Base-by-base conservation (phyloP, 2,113 vertebrate species). In the Columba livia region DNA sequence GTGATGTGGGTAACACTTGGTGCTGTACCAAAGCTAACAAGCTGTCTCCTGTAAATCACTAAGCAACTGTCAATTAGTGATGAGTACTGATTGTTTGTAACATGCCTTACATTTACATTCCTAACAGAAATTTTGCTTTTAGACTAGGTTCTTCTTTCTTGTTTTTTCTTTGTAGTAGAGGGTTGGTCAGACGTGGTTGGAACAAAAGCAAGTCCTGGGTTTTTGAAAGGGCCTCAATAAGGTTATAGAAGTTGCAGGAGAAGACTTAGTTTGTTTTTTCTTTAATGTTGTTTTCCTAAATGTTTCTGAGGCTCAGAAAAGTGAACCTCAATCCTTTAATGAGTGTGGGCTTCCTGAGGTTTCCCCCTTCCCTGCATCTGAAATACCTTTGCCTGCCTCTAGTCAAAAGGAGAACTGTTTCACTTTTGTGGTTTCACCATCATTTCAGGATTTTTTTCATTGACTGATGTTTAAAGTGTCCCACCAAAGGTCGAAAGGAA, bases 181-280 rank as follows among this genome's bases (percentile, higher is more conserved):
- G 21, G 14, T 36, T 94, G n/a, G 73, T 94, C 42, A 69, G 91
- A 84, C 86, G 28, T 4, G 4, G 47, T 20, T 61, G 89, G 54
- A 93, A 90, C 60, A 54, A 73, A 93, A 91, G 57, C 50, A 89
- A 54, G 38, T 34, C 54, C 67, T 75, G 36, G 72, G 21, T 79
- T 26, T 62, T 82, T 88, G 53, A 40, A 53, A 48, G 53, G 53
- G 19, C 47, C 34, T 96, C 90, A 96, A 72, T 92, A 64, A 85
- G 69, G 67, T 92, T 93, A 91, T 65, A 95, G 94, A 94, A 71
- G 24, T 62, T 51, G 11, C 48, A 95, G 69, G 57, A 93, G 82
- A 97, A 95, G 88, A 78, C 94, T 95, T 34, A 81, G 89, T 93
- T 97, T 96, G 70, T 44, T 94, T 96, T 96, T 97, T 97, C 94